Evolutionary conservation across 2,797 vertebrate species (phyloP).

Genomic region (Mus spretus): DNA sequence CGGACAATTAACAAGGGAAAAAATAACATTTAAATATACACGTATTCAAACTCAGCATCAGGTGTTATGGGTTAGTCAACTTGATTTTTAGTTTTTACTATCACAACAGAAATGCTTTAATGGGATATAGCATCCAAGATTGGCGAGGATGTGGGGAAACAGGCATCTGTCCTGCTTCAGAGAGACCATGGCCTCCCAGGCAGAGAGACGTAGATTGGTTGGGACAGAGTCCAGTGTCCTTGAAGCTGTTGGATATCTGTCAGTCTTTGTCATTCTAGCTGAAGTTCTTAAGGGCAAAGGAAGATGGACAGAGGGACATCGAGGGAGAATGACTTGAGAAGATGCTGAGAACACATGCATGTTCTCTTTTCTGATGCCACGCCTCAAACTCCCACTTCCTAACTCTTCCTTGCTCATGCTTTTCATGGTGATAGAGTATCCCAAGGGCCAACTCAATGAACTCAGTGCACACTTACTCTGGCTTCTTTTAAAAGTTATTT

Average conservation of each 20-base stretch:
- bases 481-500: constrained; percentile 10
- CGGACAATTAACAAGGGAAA: constrained; percentile 4
- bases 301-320: neutral
- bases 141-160: neutral
- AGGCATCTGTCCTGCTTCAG: neutral
- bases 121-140: neutral
- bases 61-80: neutral
- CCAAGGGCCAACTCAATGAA: constrained; percentile 17
- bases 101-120: constrained; percentile 20
- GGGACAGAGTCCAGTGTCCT: neutral
- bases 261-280: neutral
- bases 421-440: constrained; percentile 20
- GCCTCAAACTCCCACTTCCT: neutral
- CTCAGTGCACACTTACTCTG: neutral
- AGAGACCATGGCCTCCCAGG: neutral
- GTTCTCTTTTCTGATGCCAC: neutral
- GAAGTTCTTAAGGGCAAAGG: neutral
- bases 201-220: neutral
- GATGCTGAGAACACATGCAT: neutral
- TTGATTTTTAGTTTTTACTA: neutral
- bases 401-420: neutral
- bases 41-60: neutral
- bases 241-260: neutral
- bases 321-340: neutral
- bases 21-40: neutral